phyloP scores from a whole-genome alignment of 2,797 vertebrate genomes.

The Spinus olivaceus region DNA sequence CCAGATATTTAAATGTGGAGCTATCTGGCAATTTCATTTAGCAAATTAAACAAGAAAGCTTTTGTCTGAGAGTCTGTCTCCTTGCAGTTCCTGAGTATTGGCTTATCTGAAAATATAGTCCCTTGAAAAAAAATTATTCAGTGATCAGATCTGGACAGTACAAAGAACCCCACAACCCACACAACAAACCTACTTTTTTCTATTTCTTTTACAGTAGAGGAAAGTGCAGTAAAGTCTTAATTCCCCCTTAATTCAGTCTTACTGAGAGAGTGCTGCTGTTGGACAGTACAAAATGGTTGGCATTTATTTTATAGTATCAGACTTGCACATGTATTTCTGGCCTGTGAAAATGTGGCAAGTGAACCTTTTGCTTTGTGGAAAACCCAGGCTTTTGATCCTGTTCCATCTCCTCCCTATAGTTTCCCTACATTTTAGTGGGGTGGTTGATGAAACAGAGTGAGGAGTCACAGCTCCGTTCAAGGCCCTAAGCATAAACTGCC shows the following conservation, averaged over 20 bases:
- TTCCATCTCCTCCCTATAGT: background rate
- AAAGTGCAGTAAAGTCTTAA: background rate
- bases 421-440: background rate
- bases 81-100: accelerated
- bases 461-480: background rate
- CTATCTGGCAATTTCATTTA: background rate
- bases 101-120: background rate
- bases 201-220: background rate
- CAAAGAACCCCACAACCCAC: accelerated
- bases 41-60: background rate
- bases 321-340: background rate
- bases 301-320: background rate
- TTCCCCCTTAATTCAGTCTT: background rate
- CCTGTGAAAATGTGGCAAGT: background rate
- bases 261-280: background rate
- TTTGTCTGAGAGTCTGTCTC: background rate
- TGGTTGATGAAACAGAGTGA: background rate
- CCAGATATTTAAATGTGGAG: background rate
- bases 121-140: background rate
- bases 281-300: accelerated
- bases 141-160: background rate
- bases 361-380: background rate
- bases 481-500: background rate
- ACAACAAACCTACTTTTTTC: background rate
- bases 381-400: background rate